Conservation (phyloP, 2,888 invertebrate species). For the Sialis lutaria region DNA sequence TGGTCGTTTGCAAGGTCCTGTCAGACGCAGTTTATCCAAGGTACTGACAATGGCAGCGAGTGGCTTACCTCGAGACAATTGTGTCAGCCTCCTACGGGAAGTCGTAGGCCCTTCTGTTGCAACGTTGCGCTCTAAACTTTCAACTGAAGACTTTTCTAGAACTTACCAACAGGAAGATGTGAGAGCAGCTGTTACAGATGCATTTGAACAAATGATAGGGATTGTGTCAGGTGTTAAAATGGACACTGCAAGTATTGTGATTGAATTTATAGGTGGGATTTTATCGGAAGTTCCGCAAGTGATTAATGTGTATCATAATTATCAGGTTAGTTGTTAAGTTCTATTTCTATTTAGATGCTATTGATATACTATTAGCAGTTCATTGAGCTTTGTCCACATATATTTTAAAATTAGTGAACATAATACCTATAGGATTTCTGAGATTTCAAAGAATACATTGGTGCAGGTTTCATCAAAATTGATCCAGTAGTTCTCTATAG, state of each 20-base stretch:
- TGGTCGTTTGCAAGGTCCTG: constrained; percentile 34
- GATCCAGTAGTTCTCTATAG: no score
- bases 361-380: no score
- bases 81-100: constrained; percentile 19
- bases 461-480: no score
- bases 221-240: constrained; percentile 43
- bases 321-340: constrained; percentile 25
- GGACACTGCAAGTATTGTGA: constrained; percentile 29
- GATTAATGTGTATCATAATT: constrained; percentile 58
- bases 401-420: no score
- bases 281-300: constrained; percentile 51
- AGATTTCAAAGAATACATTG: no score
- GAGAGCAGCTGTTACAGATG: constrained; percentile 49
- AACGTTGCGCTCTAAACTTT: constrained; percentile 34
- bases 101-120: constrained; percentile 27
- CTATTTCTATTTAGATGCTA: no score
- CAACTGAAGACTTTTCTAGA: constrained; percentile 32
- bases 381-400: no score
- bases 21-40: constrained; percentile 49
- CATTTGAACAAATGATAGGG: constrained; percentile 60
- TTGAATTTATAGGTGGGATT: constrained; percentile 42
- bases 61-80: constrained; percentile 9
- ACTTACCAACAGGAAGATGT: constrained; percentile 41
- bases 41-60: constrained; percentile 51
- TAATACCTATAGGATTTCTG: no score